Evolutionary conservation across 2,888 invertebrate genomes (phyloP), one percentile per base, ranked within the genome.

Genomic region (Resseliella maxima): DNA sequence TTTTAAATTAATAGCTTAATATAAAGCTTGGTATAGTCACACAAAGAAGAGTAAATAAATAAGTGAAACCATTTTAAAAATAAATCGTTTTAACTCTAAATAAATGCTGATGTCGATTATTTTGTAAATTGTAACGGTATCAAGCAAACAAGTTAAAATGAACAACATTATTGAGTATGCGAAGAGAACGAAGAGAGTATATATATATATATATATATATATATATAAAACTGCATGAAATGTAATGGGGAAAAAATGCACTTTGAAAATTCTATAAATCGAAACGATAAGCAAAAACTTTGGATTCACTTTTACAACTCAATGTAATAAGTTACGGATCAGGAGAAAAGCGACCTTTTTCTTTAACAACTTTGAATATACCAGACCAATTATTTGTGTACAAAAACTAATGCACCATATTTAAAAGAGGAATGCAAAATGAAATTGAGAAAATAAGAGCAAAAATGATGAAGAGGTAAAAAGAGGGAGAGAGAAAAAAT

Each of bases 231-330:
- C 3, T 24, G 59, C 24, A 59, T 59, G 59, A 59, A 59, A 59
- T 59, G 59, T 59, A 31, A 27, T 72, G 72, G n/a, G n/a, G 1
- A 31, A 31, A 2, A 72, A 72, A n/a, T 72, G 72, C 31, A 72
- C 72, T 72, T 72, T 72, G 35, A 31, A 27, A 72, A 72, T 31
- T 31, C 15, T 72, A 3, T 35, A 72, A 72, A 31, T 72, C 72
- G 72, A 72, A 72, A 72, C 72, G 72, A 72, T 72, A 72, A 72
- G 72, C 72, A 72, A 72, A 72, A 72, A 72, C 72, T 72, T 72
- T 18, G 31, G 72, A 72, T 31, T 72, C n/a, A 12, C 35, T 31
- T 59, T 31, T 31, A 15, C 72, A 35, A 72, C 72, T 31, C 72
- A 35, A 72, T 72, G 18, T 72, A 72, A 72, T 72, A 72, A 72